These are phyloP conservation scores for Protonemura montana DNA, from an alignment of 2,888 invertebrate species.

Conservation along the genomic window DNA sequence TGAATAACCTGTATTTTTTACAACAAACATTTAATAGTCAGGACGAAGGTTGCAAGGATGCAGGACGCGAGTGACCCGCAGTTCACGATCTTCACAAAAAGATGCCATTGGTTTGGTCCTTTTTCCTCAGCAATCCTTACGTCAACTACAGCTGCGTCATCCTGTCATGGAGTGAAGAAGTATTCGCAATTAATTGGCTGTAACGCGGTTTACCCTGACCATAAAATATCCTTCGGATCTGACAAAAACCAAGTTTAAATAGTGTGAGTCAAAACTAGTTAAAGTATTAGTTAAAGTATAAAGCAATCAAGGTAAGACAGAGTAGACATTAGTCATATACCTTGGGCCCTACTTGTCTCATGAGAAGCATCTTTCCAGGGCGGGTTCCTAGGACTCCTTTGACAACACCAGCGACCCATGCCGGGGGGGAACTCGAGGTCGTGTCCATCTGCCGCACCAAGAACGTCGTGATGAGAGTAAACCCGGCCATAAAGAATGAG, in stretches of 20 bases:
- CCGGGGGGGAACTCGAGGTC: constrained; percentile 14
- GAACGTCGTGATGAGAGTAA: constrained; percentile 16
- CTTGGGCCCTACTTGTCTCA: background rate
- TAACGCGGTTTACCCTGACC: background rate
- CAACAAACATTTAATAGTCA: background rate
- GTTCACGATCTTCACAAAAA: constrained; percentile 23
- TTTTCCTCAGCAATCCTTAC: background rate
- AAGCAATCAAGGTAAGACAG: too few species aligned
- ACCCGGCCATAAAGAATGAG: constrained; percentile 28
- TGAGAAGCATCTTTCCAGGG: constrained; percentile 35
- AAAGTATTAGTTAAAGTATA: too few species aligned
- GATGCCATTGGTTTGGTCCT: constrained; percentile 15
- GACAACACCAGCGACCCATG: constrained; percentile 15
- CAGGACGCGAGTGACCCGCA: background rate
- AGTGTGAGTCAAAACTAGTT: too few species aligned
- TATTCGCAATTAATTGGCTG: background rate
- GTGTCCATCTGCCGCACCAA: constrained; percentile 8
- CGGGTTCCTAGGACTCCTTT: background rate
- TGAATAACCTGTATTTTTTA: too few species aligned
- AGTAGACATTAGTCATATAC: too few species aligned
- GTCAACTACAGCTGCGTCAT: background rate
- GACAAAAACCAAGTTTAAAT: too few species aligned
- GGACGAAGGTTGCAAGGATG: background rate
- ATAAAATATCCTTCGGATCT: too few species aligned
- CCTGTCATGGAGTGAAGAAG: background rate